A percentile compares a stretch with the other conserved stretches of the same genome.
These are phyloP conservation scores for Pasiphila rectangulata DNA, from an alignment of 2,888 invertebrate species.

Conservation along the genomic window DNA sequence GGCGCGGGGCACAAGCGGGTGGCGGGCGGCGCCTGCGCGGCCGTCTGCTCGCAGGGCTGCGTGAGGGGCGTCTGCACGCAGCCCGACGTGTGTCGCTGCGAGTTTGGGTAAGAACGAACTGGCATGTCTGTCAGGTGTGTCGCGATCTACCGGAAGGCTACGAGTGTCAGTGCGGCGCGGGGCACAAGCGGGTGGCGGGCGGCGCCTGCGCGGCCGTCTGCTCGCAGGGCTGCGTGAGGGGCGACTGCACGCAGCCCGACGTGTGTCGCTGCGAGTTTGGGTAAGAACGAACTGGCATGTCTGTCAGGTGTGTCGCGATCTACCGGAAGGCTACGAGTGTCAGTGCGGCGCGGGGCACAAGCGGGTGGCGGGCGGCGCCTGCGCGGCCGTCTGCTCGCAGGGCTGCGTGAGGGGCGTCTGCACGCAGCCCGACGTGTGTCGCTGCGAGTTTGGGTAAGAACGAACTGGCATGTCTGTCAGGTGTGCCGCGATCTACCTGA, in stretches of 20 bases:
- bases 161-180: slow-evolving; percentile 89
- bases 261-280: slow-evolving; percentile 95
- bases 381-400: slow-evolving; percentile 90
- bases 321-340: slow-evolving; percentile 90
- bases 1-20: slow-evolving; percentile 80
- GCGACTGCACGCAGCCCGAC: slow-evolving; percentile 90
- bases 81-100: slow-evolving; percentile 92
- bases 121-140: slow-evolving; percentile 84
- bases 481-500: slow-evolving; percentile 90
- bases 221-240: slow-evolving; percentile 91
- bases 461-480: slow-evolving; percentile 40
- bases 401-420: slow-evolving; percentile 94
- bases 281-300: slow-evolving; percentile 53
- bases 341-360: slow-evolving; percentile 85
- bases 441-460: slow-evolving; percentile 92
- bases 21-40: slow-evolving; percentile 85
- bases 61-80: slow-evolving; percentile 91
- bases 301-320: slow-evolving; percentile 88
- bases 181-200: slow-evolving; percentile 76
- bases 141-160: slow-evolving; percentile 90
- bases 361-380: slow-evolving; percentile 82
- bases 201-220: slow-evolving; percentile 89
- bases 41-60: slow-evolving; percentile 91
- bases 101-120: slow-evolving; percentile 89
- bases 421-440: slow-evolving; percentile 90